Evolutionary conservation across 2,797 vertebrate species (phyloP).

Genomic region (Sitta carolinensis): DNA sequence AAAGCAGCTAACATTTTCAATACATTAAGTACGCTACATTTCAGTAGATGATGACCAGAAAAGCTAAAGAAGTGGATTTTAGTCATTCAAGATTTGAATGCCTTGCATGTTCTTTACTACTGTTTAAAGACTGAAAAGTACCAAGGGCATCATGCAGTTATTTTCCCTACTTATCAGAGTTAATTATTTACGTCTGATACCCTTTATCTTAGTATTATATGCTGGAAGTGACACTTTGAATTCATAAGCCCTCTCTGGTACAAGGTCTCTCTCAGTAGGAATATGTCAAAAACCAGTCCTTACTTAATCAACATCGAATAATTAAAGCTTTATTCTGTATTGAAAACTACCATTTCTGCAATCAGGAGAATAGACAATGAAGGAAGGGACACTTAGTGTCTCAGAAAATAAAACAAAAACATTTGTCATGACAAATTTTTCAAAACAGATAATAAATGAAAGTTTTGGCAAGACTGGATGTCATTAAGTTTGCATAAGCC

Average conservation of each 20-base stretch:
- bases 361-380: neutral
- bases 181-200: neutral
- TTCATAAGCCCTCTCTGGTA: neutral
- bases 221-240: neutral
- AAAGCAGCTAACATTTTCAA: neutral
- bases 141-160: neutral
- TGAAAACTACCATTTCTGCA: neutral
- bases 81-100: neutral
- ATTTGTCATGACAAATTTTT: constrained; percentile 43
- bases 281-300: neutral
- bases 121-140: neutral
- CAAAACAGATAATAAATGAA: constrained; percentile 23
- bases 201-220: neutral
- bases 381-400: neutral
- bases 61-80: neutral
- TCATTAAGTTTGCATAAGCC: constrained; percentile 20
- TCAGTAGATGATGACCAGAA: neutral
- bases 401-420: neutral
- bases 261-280: neutral
- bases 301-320: neutral
- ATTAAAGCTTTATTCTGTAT: neutral
- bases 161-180: neutral
- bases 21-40: neutral
- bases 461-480: constrained; percentile 2
- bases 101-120: neutral